Conservation (phyloP, 2,113 vertebrate genomes). For the Misgurnus anguillicaudatus region DNA sequence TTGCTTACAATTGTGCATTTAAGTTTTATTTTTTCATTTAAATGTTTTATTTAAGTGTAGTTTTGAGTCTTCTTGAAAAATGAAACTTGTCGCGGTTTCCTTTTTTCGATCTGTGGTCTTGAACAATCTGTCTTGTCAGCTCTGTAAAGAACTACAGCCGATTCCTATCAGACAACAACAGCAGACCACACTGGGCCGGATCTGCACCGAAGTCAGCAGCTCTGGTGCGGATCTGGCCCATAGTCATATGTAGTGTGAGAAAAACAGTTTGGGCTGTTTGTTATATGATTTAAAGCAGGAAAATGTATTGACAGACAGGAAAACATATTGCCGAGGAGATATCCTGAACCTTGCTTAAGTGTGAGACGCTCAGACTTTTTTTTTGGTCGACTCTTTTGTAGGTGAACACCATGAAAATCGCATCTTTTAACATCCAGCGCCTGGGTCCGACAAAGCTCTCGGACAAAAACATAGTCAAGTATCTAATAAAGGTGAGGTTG, state of each 20-base stretch:
- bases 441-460: slow-evolving; percentile 61
- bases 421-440: slow-evolving; percentile 64
- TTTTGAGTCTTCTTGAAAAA: not conserved
- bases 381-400: not conserved
- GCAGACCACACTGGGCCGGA: not conserved
- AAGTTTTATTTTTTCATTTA: not conserved
- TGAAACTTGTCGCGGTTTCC: not conserved
- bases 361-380: not conserved
- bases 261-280: too few species aligned
- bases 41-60: not conserved
- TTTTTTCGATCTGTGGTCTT: not conserved
- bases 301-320: slow-evolving; percentile 1
- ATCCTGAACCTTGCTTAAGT: not conserved
- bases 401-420: slow-evolving; percentile 65
- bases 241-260: too few species aligned
- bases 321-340: not conserved
- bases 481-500: slow-evolving; percentile 59
- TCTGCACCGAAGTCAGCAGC: too few species aligned
- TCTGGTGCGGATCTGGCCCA: too few species aligned
- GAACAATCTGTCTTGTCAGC: not conserved
- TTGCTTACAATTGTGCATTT: not conserved
- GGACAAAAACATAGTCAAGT: not conserved
- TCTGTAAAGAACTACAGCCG: not conserved
- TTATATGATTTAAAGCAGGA: not conserved
- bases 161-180: not conserved